Evolutionary conservation across 2,888 invertebrate species (phyloP), one percentile per base, ranked within the genome.

Genomic region (Brachypterus glaber): DNA sequence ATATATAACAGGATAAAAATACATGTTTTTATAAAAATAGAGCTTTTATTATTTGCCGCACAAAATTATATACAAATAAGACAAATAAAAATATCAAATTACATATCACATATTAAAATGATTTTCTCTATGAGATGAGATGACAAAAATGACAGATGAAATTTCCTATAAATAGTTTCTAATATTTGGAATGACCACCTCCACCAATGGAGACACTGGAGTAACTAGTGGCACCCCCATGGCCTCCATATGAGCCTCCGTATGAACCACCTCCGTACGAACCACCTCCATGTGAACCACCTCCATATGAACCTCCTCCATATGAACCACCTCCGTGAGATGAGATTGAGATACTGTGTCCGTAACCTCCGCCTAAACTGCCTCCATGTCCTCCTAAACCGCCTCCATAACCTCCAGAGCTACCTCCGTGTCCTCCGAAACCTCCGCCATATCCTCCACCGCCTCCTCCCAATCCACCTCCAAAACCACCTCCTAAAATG

Each of bases 171-270:
- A 21, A 18, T 41, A 32, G 21, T 31, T 5, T 27, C 12, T 40
- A 48, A 30, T 47, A 43, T 43, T 48, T 48, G 18, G 48, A n/a
- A n/a, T n/a, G n/a, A n/a, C n/a, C n/a, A 21, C 52, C 46, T 33
- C 48, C 44, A 31, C 47, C 49, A 29, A 46, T 30, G 18, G 53
- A 51, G 32, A 51, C 41, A 41, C 50, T 50, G 25, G 53, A 53
- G 35, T 50, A 53, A 37, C 53, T 53, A 21, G 49, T 43, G 29
- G 52, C 52, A 41, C 52, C 48, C 12, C 39, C 39, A 31, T 30
- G 17, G n/a, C 34, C 18, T 17, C 40, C 40, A 9, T 13, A 21
- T 13, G 29, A 27, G 8, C 21, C 24, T n/a, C n/a, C n/a, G n/a
- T n/a, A n/a, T n/a, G 9, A 17, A 35, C 35, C 27, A 27, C 25